Base-by-base conservation (phyloP, 2,888 invertebrate genomes). In the Sesia apiformis region DNA sequence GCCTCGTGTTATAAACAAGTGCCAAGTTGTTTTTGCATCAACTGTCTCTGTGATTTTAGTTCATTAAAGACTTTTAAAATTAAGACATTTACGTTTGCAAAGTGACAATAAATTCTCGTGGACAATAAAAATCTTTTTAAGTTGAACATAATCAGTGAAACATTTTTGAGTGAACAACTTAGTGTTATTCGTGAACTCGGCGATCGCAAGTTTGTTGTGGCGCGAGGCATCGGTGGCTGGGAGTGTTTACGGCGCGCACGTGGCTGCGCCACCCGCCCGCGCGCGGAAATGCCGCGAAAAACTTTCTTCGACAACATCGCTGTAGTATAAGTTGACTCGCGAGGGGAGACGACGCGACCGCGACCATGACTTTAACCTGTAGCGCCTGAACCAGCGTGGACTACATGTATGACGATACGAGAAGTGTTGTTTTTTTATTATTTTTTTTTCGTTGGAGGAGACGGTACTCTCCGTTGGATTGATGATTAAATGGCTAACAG, bases 401-500 rank as follows among this genome's bases (percentile, higher is more conserved):
- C 81, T 86, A 82, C 83, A 89, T 89, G 88, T 81, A 73, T 78
- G 78, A 75, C 76, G 73, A 79, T 60, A 80, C 79, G 69, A 76
- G 71, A 57, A 80, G 82, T 80, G 80, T 73, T 60, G 70, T 81
- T 80, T 83, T 85, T 82, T 86, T 87, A 81, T 81, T 81, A 75
- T 87, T 85, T 81, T 85, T 81, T 82, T 86, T 89, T 84, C 84
- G 84, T 84, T 84, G 84, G 84, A 83, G 85, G 82, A 87, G 85
- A 82, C 85, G 84, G 78, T 76, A 84, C 62, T 81, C 81, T 77
- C 83, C 85, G 55, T 73, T 78, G 76, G 81, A 80, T 86, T 81
- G 71, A 86, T 83, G 85, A 73, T 84, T 89, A 88, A 84, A 90
- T 90, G 90, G 90, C 88, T 78, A 89, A 86, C 84, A 86, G 80